Evolutionary conservation across 1,140 invertebrate species (phyloP).

Genomic region (Whitmania pigra): DNA sequence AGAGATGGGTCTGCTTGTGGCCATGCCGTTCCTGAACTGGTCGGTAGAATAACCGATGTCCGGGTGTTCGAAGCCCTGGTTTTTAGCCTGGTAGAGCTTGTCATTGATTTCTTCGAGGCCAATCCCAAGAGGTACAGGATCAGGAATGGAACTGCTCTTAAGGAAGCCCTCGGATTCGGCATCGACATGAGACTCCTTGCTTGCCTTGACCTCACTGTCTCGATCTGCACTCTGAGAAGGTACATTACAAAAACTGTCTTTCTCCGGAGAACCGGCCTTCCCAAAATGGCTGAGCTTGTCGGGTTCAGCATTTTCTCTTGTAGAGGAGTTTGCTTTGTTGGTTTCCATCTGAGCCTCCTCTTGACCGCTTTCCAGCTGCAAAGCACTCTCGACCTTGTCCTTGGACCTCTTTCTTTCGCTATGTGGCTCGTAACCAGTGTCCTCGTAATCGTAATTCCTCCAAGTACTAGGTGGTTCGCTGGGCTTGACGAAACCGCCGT

Average conservation of each 20-base stretch:
- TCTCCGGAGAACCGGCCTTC: not conserved
- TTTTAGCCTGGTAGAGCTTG: not conserved
- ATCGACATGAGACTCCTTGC: too few relatives aligned
- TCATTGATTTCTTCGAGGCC: not conserved
- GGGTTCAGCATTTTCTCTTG: not conserved
- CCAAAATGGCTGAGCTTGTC: not conserved
- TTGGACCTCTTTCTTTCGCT: not conserved
- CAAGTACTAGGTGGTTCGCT: not conserved
- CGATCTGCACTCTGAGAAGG: not conserved
- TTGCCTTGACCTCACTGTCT: not conserved
- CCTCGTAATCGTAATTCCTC: slow-evolving; percentile 10
- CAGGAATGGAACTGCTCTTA: not conserved
- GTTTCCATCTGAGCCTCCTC: not conserved
- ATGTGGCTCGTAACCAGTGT: not conserved
- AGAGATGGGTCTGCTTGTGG: not conserved
- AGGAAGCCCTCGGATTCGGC: not conserved
- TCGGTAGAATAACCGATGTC: not conserved
- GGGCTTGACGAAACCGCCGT: not conserved
- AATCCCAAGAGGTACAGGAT: not conserved
- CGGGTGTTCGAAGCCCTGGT: not conserved
- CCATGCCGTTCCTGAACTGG: not conserved
- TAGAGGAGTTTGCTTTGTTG: not conserved
- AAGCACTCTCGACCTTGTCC: not conserved
- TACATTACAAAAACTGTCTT: not conserved
- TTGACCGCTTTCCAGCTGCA: not conserved